These are phyloP conservation scores for Drosophila pallidifrons DNA, from an alignment of 1,140 invertebrate species.

Conservation along the genomic window DNA sequence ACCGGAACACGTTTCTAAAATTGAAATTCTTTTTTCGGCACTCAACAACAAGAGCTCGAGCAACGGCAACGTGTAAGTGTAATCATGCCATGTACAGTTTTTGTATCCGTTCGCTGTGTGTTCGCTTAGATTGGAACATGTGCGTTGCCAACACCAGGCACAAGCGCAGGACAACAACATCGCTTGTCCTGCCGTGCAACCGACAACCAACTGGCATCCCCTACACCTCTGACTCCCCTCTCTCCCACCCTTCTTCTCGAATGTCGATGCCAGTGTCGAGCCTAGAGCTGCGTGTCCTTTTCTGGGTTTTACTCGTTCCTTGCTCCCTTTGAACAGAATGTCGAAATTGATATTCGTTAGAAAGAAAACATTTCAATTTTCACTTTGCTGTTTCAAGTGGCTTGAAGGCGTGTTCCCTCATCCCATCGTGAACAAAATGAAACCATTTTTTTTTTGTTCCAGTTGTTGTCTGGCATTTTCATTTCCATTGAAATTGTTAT, in stretches of 20 bases:
- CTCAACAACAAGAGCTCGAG: slow-evolving; percentile 11
- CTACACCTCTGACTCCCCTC: neutral
- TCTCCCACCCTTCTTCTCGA: neutral
- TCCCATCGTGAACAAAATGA: neutral
- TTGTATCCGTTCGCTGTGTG: slow-evolving; percentile 58
- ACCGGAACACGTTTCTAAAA: slow-evolving; percentile 78
- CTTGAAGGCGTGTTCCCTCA: slow-evolving; percentile 49
- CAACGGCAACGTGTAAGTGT: slow-evolving; percentile 47
- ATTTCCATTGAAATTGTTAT: slow-evolving; percentile 44
- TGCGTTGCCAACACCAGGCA: slow-evolving; percentile 74
- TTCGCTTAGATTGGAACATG: slow-evolving; percentile 80
- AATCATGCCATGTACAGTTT: slow-evolving; percentile 82
- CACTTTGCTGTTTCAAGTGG: slow-evolving; percentile 63
- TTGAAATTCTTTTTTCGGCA: slow-evolving; percentile 74
- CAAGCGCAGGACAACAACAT: slow-evolving; percentile 55
- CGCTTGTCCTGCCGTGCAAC: slow-evolving; percentile 36
- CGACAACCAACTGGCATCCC: slow-evolving; percentile 19
- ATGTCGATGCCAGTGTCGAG: slow-evolving; percentile 36
- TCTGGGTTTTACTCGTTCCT: slow-evolving; percentile 14
- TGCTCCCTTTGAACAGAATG: slow-evolving; percentile 53
- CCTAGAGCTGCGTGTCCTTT: slow-evolving; percentile 49
- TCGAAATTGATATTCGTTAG: slow-evolving; percentile 79
- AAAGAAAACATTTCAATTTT: slow-evolving; percentile 80
- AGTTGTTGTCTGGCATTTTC: neutral
- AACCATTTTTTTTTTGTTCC: slow-evolving; percentile 4